Conservation (phyloP, 2,888 invertebrate species). For the Nineta flava region DNA sequence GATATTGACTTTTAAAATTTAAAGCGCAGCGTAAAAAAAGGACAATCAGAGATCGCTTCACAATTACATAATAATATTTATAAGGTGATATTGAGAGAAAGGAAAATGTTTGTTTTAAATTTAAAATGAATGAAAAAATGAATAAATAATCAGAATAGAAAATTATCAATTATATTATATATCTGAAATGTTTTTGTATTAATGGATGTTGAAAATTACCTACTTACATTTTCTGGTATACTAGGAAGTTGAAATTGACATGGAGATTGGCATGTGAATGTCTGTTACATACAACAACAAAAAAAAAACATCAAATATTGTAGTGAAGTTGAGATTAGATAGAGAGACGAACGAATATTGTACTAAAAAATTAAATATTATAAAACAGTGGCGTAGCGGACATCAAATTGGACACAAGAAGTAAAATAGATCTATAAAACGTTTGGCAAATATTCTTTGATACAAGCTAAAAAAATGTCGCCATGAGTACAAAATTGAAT, state of each 20-base stretch:
- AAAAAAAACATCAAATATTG: background rate
- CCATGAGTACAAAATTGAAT: too few relatives aligned
- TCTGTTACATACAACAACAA: slow-evolving; percentile 40
- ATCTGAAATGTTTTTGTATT: background rate
- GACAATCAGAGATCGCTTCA: too few relatives aligned
- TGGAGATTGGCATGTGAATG: slow-evolving; percentile 64
- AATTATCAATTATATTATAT: background rate
- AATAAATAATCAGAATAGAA: background rate
- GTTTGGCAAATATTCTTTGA: too few relatives aligned
- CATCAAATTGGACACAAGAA: too few relatives aligned
- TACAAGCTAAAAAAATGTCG: too few relatives aligned
- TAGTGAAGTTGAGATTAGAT: background rate
- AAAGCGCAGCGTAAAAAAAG: too few relatives aligned
- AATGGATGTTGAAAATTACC: background rate
- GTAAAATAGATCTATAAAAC: too few relatives aligned
- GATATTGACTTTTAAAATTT: too few relatives aligned
- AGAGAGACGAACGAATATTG: too few relatives aligned
- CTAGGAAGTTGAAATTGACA: slow-evolving; percentile 73
- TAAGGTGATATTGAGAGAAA: background rate
- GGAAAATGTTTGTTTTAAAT: background rate
- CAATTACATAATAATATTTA: too few relatives aligned
- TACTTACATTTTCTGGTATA: slow-evolving; percentile 88
- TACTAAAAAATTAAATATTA: too few relatives aligned
- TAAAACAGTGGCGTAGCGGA: too few relatives aligned
- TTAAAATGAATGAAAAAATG: background rate